phyloP scores from a whole-genome alignment of 2,888 invertebrate species.

The Tipula lateralis region DNA sequence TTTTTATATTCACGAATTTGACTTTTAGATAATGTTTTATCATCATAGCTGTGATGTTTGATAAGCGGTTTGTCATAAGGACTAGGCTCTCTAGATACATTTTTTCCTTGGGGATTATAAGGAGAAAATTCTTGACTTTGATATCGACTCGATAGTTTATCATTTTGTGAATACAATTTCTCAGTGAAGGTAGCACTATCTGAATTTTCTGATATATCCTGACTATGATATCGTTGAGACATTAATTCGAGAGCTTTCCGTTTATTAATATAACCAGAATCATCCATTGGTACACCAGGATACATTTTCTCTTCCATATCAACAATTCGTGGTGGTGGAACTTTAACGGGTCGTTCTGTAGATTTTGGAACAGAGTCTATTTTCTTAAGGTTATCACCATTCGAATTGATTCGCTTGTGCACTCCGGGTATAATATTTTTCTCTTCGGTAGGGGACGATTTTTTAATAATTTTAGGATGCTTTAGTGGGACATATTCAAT shows the following conservation, averaged over 20 bases:
- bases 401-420: conserved; percentile 43
- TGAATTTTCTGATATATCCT: conserved; percentile 52
- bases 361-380: conserved; percentile 38
- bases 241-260: conserved; percentile 52
- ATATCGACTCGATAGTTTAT: conserved; percentile 59
- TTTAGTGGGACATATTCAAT: conserved; percentile 47
- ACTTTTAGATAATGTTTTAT: conserved; percentile 58
- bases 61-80: conserved; percentile 57
- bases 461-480: conserved; percentile 41
- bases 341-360: conserved; percentile 48
- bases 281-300: conserved; percentile 38
- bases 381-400: conserved; percentile 38
- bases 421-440: conserved; percentile 43
- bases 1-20: conserved; percentile 62
- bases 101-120: conserved; percentile 34
- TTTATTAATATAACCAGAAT: conserved; percentile 43
- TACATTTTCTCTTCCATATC: conserved; percentile 37
- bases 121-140: conserved; percentile 61
- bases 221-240: conserved; percentile 57
- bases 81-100: conserved; percentile 49
- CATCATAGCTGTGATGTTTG: conserved; percentile 62
- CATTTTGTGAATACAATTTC: conserved; percentile 58
- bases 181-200: conserved; percentile 54
- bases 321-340: conserved; percentile 44
- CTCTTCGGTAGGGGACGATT: conserved; percentile 42